Conservation (phyloP, 2,113 vertebrate genomes). For the Onychorhynchus coronatus region DNA sequence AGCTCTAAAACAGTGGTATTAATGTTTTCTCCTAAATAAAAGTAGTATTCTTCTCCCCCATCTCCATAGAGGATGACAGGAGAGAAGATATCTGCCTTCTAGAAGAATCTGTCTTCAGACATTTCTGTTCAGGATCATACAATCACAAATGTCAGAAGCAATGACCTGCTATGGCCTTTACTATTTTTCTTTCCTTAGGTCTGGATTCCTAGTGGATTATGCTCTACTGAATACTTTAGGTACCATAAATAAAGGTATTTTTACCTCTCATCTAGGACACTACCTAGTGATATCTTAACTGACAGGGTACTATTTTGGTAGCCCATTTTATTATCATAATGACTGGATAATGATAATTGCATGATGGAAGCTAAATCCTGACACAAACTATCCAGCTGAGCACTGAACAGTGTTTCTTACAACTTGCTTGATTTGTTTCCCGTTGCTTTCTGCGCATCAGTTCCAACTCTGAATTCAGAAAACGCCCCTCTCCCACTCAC, state of each 20-base stretch:
- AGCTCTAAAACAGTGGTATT: slow-evolving; percentile 2
- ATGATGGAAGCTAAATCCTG: not conserved
- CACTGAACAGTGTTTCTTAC: not conserved
- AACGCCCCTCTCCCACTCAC: not conserved
- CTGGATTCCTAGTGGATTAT: not conserved
- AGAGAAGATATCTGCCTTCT: not conserved
- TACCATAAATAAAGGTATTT: not conserved
- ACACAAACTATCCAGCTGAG: not conserved
- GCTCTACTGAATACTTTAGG: not conserved
- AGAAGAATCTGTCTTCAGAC: not conserved
- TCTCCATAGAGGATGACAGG: not conserved
- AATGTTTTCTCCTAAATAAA: slow-evolving; percentile 41
- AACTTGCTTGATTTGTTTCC: not conserved
- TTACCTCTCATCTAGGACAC: not conserved
- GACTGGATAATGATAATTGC: not conserved
- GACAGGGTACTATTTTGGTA: not conserved
- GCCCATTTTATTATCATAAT: not conserved
- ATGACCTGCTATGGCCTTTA: not conserved
- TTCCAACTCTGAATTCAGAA: not conserved
- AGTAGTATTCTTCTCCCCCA: not conserved
- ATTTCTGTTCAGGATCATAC: not conserved
- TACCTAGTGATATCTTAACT: not conserved
- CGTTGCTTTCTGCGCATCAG: not conserved
- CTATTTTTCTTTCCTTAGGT: not conserved
- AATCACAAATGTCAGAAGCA: not conserved